A percentile compares a stretch with the other conserved stretches of the same genome.
Evolutionary conservation across 2,113 vertebrate species (phyloP).

Genomic region (Trichechus manatus): DNA sequence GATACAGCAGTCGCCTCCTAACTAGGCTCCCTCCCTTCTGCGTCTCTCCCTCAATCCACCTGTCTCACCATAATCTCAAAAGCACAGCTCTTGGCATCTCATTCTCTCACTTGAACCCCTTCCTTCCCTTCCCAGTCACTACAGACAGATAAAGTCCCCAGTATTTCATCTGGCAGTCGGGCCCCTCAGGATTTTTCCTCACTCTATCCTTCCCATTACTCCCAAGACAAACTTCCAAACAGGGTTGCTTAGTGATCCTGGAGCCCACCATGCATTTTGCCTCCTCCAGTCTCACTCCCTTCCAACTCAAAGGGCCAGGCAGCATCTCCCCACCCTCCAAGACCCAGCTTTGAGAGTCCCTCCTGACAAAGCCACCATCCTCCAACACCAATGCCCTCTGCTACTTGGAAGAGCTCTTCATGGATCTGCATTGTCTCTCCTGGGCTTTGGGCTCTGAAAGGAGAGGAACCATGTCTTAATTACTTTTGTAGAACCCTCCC

Average conservation of each 20-base stretch:
- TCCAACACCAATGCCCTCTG: background rate
- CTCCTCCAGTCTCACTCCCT: background rate
- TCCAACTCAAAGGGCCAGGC: background rate
- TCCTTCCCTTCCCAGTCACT: background rate
- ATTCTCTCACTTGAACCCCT: accelerated
- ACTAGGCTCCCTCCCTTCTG: background rate
- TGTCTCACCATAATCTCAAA: background rate
- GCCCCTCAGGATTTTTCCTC: background rate
- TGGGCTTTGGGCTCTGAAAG: background rate
- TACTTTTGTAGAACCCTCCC: background rate
- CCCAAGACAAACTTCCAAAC: background rate
- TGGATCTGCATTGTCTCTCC: accelerated
- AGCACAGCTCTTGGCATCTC: background rate
- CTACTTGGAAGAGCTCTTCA: background rate
- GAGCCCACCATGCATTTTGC: background rate
- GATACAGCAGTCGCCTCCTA: background rate
- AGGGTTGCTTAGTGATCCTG: too few relatives aligned
- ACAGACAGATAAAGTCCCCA: background rate
- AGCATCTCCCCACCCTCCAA: accelerated
- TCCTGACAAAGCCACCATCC: background rate
- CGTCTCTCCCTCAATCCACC: background rate
- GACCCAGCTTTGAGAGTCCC: background rate
- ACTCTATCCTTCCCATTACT: background rate
- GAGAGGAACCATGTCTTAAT: background rate
- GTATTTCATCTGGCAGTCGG: accelerated